Evolutionary conservation across 2,113 vertebrate species (phyloP), one percentile per base, ranked within the genome.

Genomic region (Tragulus kanchil): DNA sequence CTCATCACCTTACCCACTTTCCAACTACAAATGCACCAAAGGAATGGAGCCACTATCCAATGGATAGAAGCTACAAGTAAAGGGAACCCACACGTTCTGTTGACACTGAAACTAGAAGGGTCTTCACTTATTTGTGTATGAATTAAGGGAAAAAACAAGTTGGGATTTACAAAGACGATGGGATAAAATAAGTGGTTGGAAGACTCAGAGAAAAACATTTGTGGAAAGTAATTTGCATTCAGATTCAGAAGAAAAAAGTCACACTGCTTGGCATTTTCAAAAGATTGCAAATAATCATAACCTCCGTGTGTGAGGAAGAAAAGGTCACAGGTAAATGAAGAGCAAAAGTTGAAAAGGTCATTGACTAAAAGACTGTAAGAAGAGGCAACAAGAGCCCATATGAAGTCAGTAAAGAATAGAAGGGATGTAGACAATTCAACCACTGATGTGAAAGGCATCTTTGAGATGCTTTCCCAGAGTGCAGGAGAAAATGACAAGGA

Each of bases 261-360:
- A 87, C 93, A 93, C 28, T 77, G 42, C 90, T n/a, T 92, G 59
- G 58, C 65, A 56, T 56, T 31, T 92, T 94, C 62, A 87, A 85
- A 92, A 95, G 79, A 96, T 28, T 71, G 85, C 56, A 93, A 64
- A 93, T 77, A 90, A 82, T 86, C 31, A 42, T 61, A 42, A 96
- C 58, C 21, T 61, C 25, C 86, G 25, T 79, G 75, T 42, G 36
- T 17, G 16, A 87, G 79, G 85, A 69, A 77, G 42, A 82, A 91
- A 96, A 86, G 52, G 16, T 73, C 69, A 88, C 50, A 77, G 52
- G 59, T 48, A 92, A 81, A 81, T 48, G 50, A 82, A 81, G n/a
- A 73, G 59, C 78, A 89, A 61, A 93, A 93, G 26, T 59, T 45
- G 17, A 64, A 78, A 92, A 83, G 58, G 54, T 59, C 69, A 31